Base-by-base conservation (phyloP, 2,888 invertebrate species). In the Drosophila maculinotata region DNA sequence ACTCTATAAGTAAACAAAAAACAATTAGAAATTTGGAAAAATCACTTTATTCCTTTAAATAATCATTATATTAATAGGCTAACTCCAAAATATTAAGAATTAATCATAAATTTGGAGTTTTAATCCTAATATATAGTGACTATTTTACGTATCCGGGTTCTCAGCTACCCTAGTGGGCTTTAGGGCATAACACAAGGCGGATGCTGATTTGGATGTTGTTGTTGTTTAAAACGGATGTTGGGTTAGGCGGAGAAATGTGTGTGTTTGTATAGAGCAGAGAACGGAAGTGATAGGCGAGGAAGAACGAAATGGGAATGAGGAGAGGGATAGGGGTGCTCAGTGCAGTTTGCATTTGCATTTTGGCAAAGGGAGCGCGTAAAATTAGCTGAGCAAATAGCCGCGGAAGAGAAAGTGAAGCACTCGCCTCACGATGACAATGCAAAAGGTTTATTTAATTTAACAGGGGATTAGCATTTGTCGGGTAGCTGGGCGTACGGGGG, bases 401-500 rank as follows among this genome's bases (percentile, higher is more conserved):
- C 39, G 41, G 45, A 62, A 58, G 44, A 38, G 64, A 56, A 51
- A 66, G 64, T 38, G 52, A 64, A 49, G 67, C 33, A 25, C 9
- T 52, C 48, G 31, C 36, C 39, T 17, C 47, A 41, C 51, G 57
- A 64, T 68, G 71, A 77, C 75, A 77, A 68, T 69, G 70, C 68
- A 62, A 70, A 58, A 51, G 77, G 63, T 71, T 80, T 84, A 81
- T 85, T 81, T 85, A 59, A 78, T 81, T 68, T 68, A 72, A 63
- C 75, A 68, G 59, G 62, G 68, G 76, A 77, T 77, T 75, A 64
- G 44, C 54, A 45, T 45, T 28, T 26, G 35, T 45, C 14, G 17
- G 20, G 2, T 20, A 3, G 20, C 4, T 20, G 20, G 14, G 9
- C 23, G 30, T 1, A 9, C 4, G 10, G 7, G 10, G 12, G 14